Base-by-base conservation (phyloP, 2,888 invertebrate genomes). In the Pantelozetes paolii region DNA sequence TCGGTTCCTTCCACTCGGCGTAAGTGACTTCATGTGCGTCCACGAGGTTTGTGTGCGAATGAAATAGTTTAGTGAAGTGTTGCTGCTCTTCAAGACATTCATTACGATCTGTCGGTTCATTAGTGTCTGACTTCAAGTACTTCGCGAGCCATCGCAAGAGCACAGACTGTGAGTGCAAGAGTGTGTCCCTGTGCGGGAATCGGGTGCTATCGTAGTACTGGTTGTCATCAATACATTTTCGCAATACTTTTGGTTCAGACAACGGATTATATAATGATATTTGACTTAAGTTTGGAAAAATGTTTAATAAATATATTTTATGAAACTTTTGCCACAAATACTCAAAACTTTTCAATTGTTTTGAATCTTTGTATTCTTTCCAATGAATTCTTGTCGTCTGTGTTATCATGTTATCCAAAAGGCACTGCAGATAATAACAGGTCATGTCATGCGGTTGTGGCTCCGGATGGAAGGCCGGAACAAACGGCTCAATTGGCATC, bases 281-380 rank as follows among this genome's bases (percentile, higher is more conserved):
- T n/a, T 42, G 26, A 42, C 73, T 72, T 78, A 94, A 94, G 80
- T 90, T 89, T 0, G 94, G 94, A 82, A 95, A 94, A 79, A 97
- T 90, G 79, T 91, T 87, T 42, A 90, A 91, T 79, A 97, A 85
- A 83, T 96, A 97, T 81, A 90, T 90, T 74, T 89, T 85, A 83
- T 94, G 94, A 81, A 97, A 96, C 80, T 90, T 90, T 81, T 95
- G 91, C 82, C 97, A 86, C 72, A 97, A 84, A 85, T 95, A 97
- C 76, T 90, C 89, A 83, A 97, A 96, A 79, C 91, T 89, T 81
- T 89, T 88, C 79, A 92, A 89, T 82, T 91, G 91, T 79, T 89
- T 87, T 36, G 89, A 87, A 67, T 88, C 81, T 75, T 76, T 86
- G 81, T 89, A 88, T 80, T 94, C 94, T 75, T 89, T 88, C 95